Conservation (phyloP, 1,140 invertebrate genomes). For the Vanessa tameamea region DNA sequence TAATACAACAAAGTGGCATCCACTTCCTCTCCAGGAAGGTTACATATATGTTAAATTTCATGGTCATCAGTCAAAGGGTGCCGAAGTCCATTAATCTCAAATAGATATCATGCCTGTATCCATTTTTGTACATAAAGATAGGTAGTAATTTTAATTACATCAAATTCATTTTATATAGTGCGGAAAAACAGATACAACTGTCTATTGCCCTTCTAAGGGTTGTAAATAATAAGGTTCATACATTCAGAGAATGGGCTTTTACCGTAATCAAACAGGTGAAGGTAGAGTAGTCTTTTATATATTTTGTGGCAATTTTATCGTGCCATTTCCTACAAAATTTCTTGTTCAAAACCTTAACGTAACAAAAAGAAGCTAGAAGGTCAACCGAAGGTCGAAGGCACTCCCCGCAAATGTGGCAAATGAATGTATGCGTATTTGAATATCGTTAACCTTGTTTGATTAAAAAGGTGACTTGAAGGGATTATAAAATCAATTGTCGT, state of each 20-base stretch:
- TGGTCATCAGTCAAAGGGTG: no score
- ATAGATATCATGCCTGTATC: no score
- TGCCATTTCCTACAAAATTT: slow-evolving; percentile 5
- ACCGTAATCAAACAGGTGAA: slow-evolving; percentile 44
- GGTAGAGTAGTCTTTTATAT: slow-evolving; percentile 16
- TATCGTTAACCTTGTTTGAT: no score
- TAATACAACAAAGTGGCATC: no score
- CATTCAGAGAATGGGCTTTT: slow-evolving; percentile 38
- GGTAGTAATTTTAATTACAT: neutral
- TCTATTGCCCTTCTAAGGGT: slow-evolving; percentile 3
- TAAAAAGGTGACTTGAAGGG: no score
- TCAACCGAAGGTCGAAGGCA: slow-evolving; percentile 22
- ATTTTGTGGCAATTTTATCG: slow-evolving; percentile 20
- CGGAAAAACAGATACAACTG: neutral
- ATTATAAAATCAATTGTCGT: no score
- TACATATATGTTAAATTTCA: no score
- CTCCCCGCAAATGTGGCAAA: neutral
- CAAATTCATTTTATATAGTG: neutral
- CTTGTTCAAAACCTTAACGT: slow-evolving; percentile 17
- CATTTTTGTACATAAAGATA: no score
- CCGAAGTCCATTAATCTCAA: no score
- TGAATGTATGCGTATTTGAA: neutral
- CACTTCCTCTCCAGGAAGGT: no score
- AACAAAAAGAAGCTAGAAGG: slow-evolving; percentile 5
- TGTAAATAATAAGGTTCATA: slow-evolving; percentile 26